Evolutionary conservation across 2,888 invertebrate genomes (phyloP), one percentile per base, ranked within the genome.

Genomic region (Dione juno): DNA sequence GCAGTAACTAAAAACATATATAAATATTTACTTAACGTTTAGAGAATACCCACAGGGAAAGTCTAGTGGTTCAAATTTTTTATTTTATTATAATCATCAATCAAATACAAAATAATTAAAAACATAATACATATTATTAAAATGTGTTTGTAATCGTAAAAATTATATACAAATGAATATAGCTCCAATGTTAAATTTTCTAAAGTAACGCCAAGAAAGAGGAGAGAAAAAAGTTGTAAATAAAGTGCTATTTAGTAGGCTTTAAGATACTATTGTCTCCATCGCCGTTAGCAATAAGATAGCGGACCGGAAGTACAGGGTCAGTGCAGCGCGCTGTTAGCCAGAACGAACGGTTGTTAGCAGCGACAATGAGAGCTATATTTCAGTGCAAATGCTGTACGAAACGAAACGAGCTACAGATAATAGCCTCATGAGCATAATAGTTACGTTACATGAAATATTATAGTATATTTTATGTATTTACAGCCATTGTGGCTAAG

Each of bases 341-440:
- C 84, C 80, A 83, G 82, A 90, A 88, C 85, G 86, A 84, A 83
- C 85, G 82, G 86, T 84, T 88, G 89, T 89, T 88, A 89, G 88
- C 82, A 80, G 82, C 84, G 84, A 89, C 89, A 90, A 90, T 90
- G 90, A 88, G 83, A 77, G 80, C 81, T 54, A 87, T 90, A 87
- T 84, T 87, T 90, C 87, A 89, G 82, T 77, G 81, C 69, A 82
- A 82, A 76, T 52, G 76, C 69, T 79, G 77, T 76, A 74, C 76
- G 72, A 77, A 78, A 81, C 81, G 81, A 78, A 83, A 77, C 77
- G 78, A 76, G 76, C 75, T 75, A 72, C 75, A 77, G 80, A 80
- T 85, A 84, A 84, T 85, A 76, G 79, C 75, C 78, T 78, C 82
- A 83, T 86, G 79, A 82, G 75, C 77, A 73, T 77, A 78, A 80